These are phyloP conservation scores for Quadroppia sp. DNA, from an alignment of 2,888 invertebrate species.

Conservation along the genomic window DNA sequence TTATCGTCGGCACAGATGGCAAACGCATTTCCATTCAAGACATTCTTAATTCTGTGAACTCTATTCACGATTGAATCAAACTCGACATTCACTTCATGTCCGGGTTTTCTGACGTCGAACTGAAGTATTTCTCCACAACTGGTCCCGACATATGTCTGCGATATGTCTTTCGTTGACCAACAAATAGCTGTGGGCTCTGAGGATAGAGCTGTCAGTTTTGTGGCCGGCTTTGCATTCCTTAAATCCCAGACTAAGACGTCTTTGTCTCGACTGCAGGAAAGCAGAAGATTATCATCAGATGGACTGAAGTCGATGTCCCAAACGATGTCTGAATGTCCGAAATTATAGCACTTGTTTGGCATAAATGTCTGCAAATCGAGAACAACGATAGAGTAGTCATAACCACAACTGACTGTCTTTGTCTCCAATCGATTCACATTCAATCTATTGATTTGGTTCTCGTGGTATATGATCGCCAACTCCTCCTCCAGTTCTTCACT, in stretches of 20 bases:
- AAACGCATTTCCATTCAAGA: not conserved
- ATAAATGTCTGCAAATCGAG: slow-evolving; percentile 36
- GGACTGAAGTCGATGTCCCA: slow-evolving; percentile 29
- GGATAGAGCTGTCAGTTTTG: not conserved
- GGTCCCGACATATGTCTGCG: not conserved
- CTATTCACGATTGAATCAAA: not conserved
- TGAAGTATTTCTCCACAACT: not conserved
- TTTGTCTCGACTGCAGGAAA: slow-evolving; percentile 36
- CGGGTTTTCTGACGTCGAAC: not conserved
- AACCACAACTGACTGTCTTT: slow-evolving; percentile 18
- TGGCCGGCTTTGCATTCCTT: not conserved
- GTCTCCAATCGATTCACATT: slow-evolving; percentile 8
- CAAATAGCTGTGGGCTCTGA: slow-evolving; percentile 31
- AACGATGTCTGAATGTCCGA: slow-evolving; percentile 24
- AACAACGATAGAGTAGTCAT: not conserved
- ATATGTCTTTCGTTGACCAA: not conserved
- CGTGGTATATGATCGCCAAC: not conserved
- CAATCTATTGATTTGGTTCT: slow-evolving; percentile 4
- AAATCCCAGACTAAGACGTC: slow-evolving; percentile 39
- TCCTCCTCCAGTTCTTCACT: not conserved
- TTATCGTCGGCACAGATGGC: slow-evolving; percentile 14
- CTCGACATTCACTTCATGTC: not conserved
- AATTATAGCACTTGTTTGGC: slow-evolving; percentile 6
- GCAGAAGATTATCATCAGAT: slow-evolving; percentile 10
- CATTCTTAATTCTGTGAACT: slow-evolving; percentile 22